Evolutionary conservation across 2,888 invertebrate genomes (phyloP).

Genomic region (Cantharis lateralis): DNA sequence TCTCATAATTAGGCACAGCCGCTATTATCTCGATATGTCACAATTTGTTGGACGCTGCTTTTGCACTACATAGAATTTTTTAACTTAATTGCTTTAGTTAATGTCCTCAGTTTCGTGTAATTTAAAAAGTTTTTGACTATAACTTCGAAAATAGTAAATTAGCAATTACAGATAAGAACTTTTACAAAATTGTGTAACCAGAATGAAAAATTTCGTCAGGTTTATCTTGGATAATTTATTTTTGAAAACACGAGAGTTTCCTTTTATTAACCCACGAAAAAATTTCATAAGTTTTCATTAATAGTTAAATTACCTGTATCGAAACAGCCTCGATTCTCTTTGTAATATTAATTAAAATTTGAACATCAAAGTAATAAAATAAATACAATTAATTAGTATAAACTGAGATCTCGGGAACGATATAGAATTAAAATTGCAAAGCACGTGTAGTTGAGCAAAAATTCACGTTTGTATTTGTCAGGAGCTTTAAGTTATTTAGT

Average conservation of each 20-base stretch:
- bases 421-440: background rate
- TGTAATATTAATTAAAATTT: background rate
- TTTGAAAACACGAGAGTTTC: background rate
- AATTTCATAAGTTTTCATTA: no score
- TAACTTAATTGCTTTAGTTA: slow-evolving; percentile 13
- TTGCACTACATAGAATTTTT: slow-evolving; percentile 7
- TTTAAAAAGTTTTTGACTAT: background rate
- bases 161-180: background rate
- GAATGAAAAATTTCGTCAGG: background rate
- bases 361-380: background rate
- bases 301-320: background rate
- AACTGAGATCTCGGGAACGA: background rate
- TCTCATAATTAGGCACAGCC: slow-evolving; percentile 11
- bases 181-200: background rate
- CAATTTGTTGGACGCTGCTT: slow-evolving; percentile 17
- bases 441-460: background rate
- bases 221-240: background rate
- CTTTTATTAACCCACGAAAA: background rate
- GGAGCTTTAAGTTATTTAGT: background rate
- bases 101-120: background rate
- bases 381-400: background rate
- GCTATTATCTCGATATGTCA: slow-evolving; percentile 13
- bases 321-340: background rate
- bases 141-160: background rate
- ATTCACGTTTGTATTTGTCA: background rate